Evolutionary conservation across 2,888 invertebrate genomes (phyloP).

Genomic region (Melinopterus prodromus): DNA sequence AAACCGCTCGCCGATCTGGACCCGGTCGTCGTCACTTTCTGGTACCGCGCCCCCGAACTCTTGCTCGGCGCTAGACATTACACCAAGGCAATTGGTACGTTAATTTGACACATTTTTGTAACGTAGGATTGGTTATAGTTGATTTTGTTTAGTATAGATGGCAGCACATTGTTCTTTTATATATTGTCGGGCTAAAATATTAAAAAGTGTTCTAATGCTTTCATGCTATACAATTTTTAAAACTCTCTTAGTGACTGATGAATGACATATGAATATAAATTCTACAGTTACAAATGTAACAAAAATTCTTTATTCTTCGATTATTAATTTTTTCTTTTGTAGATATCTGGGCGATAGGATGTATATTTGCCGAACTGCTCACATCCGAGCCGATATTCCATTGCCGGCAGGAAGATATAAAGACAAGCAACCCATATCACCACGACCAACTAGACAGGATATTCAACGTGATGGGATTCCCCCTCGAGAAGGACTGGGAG

Average conservation of each 20-base stretch:
- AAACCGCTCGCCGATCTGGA: conserved; percentile 98
- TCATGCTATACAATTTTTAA: too few species aligned
- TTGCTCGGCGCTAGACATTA: conserved; percentile 95
- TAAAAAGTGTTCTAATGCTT: too few species aligned
- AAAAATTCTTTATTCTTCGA: conserved; percentile 30
- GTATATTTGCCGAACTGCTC: conserved; percentile 98
- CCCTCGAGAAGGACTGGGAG: conserved; percentile 97
- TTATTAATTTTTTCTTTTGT: conserved; percentile 50
- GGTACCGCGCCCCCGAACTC: conserved; percentile 98
- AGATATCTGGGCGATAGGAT: conserved; percentile 99
- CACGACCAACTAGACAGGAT: conserved; percentile 98
- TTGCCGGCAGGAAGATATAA: conserved; percentile 99
- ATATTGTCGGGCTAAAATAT: too few species aligned
- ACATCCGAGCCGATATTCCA: conserved; percentile 99
- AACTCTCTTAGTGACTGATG: too few species aligned
- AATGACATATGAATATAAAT: too few species aligned
- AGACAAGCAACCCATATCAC: conserved; percentile 99
- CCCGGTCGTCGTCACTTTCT: conserved; percentile 99
- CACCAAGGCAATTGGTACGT: conserved; percentile 92
- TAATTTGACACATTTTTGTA: conserved; percentile 1
- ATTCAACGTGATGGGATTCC: conserved; percentile 99
- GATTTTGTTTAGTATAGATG: neutral
- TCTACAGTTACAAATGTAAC: too few species aligned
- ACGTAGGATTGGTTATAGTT: neutral
- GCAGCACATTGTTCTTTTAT: too few species aligned